Evolutionary conservation across 2,797 vertebrate genomes (phyloP).

Genomic region (Macropus fuliginosus): DNA sequence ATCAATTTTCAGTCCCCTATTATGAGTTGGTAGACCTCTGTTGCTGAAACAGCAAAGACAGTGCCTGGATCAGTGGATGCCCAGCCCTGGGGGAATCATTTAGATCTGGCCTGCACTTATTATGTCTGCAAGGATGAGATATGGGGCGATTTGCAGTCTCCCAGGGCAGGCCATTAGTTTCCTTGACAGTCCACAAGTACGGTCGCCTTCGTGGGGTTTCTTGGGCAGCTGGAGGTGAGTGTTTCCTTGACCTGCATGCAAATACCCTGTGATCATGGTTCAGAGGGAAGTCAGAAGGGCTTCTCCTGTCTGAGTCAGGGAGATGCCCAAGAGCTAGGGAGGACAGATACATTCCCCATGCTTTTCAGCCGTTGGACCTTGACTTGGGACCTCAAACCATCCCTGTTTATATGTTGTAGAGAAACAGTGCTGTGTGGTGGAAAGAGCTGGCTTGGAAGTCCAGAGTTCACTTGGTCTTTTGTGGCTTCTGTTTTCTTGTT

Average conservation of each 20-base stretch:
- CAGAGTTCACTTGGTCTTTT: background rate
- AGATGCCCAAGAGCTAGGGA: background rate
- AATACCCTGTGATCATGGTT: background rate
- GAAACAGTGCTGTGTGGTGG: background rate
- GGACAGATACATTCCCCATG: background rate
- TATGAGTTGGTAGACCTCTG: background rate
- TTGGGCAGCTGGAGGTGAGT: background rate
- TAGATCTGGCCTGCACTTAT: background rate
- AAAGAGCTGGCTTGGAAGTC: background rate
- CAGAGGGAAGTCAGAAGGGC: background rate
- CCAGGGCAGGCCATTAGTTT: background rate
- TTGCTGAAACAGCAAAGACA: background rate
- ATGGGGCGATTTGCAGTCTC: background rate
- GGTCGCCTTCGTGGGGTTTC: rapidly evolving
- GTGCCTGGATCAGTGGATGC: background rate
- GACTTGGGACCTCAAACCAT: background rate
- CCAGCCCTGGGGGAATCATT: background rate
- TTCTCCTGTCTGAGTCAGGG: background rate
- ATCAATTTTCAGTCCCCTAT: background rate
- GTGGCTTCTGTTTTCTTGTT: background rate
- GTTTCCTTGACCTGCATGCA: background rate
- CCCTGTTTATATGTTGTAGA: background rate
- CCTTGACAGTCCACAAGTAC: background rate
- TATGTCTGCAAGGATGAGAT: background rate
- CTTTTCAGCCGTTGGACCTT: background rate